phyloP scores from a whole-genome alignment of 1,140 invertebrate genomes.

The Diorhabda elongata region DNA sequence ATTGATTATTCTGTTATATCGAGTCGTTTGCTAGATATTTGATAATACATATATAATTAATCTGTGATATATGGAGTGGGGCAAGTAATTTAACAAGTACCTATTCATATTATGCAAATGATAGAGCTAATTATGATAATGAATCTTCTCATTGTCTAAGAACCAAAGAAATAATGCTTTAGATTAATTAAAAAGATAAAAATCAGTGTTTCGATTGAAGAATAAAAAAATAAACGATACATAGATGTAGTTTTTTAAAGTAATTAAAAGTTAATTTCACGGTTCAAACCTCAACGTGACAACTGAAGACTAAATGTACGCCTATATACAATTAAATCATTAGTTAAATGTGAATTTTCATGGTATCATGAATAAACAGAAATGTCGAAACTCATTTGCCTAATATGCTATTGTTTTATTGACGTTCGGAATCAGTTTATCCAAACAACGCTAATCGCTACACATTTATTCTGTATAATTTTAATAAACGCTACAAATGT shows the following conservation, averaged over 20 bases:
- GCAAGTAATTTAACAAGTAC: too few relatives aligned
- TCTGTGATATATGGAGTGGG: too few relatives aligned
- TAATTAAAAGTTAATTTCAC: conserved; percentile 34
- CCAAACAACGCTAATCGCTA: background rate
- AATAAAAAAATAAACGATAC: background rate
- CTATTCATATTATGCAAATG: background rate
- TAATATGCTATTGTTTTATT: conserved; percentile 17
- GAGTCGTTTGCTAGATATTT: too few relatives aligned
- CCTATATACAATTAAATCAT: conserved; percentile 25
- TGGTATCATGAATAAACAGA: conserved; percentile 6
- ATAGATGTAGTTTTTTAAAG: conserved; percentile 14
- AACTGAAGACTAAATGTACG: conserved; percentile 15
- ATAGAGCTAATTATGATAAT: conserved; percentile 7
- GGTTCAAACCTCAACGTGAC: conserved; percentile 18
- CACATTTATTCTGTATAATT: background rate
- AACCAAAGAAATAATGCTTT: background rate
- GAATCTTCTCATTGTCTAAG: conserved; percentile 6
- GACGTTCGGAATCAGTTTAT: conserved; percentile 13
- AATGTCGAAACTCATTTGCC: conserved; percentile 20
- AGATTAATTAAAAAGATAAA: conserved; percentile 10
- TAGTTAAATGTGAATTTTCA: conserved; percentile 26
- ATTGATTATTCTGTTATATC: too few relatives aligned
- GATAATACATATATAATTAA: too few relatives aligned
- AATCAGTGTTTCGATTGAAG: conserved; percentile 3
- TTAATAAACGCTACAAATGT: background rate